Percentiles rank a stretch among this genome's conserved stretches.
Conservation (phyloP, 2,797 vertebrate genomes). For the Oryzias dopingdopingensis region DNA sequence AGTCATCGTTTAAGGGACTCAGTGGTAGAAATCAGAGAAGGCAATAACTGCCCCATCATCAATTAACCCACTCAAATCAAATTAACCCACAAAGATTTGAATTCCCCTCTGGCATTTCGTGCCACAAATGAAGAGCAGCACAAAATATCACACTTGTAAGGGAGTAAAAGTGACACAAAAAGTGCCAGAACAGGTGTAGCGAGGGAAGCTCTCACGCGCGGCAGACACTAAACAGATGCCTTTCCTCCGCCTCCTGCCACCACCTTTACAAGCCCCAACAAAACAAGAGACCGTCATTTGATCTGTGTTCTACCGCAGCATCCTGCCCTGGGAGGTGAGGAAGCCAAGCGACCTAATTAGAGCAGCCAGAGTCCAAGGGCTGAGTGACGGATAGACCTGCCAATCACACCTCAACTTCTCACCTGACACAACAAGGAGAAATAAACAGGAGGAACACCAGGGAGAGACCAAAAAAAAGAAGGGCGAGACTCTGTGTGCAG, state of each 20-base stretch:
- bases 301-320: conserved; percentile 70
- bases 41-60: conserved; percentile 65
- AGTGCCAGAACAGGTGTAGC: conserved; percentile 70
- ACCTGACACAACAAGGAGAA: conserved; percentile 68
- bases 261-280: conserved; percentile 72
- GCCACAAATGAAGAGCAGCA: conserved; percentile 65
- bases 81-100: conserved; percentile 68
- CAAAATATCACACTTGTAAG: conserved; percentile 54
- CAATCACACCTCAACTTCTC: conserved; percentile 71
- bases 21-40: conserved; percentile 61
- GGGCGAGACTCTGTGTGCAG: conserved; percentile 35
- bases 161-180: conserved; percentile 37
- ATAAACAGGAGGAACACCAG: conserved; percentile 24
- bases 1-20: conserved; percentile 38
- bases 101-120: conserved; percentile 59
- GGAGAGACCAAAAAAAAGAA: conserved; percentile 38
- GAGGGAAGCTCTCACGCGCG: conserved; percentile 56
- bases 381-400: conserved; percentile 81
- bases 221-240: conserved; percentile 69
- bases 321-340: conserved; percentile 73
- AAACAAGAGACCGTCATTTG: conserved; percentile 74
- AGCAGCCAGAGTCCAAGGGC: conserved; percentile 71
- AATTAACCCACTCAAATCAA: conserved; percentile 74
- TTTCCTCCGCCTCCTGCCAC: conserved; percentile 62
- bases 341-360: conserved; percentile 80